Conservation (phyloP, 2,797 vertebrate species). For the Uromys caudimaculatus region DNA sequence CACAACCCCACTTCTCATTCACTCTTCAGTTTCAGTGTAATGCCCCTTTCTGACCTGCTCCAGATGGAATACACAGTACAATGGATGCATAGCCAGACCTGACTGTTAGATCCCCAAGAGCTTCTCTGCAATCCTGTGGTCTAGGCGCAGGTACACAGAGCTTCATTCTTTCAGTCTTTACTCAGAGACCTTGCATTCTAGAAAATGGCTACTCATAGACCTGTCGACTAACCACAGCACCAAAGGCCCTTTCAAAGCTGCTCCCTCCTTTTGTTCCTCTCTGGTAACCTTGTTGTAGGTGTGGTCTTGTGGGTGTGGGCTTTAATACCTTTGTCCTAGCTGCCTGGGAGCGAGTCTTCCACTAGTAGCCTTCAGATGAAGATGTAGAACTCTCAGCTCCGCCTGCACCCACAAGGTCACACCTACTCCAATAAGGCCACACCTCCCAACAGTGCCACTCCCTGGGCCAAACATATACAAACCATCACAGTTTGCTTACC, state of each 20-base stretch:
- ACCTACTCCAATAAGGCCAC: too few relatives aligned
- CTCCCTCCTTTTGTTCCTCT: not conserved
- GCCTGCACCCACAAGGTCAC: too few relatives aligned
- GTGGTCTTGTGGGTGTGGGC: too few relatives aligned
- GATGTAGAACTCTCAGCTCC: too few relatives aligned
- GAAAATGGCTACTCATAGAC: not conserved
- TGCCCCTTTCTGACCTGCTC: not conserved
- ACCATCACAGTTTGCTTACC: not conserved
- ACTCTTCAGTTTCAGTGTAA: not conserved
- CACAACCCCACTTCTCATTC: not conserved
- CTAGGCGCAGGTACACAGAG: not conserved
- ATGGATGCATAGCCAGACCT: not conserved
- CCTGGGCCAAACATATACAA: too few relatives aligned
- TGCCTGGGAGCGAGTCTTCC: too few relatives aligned
- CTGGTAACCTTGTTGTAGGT: not conserved
- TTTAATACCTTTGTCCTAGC: too few relatives aligned
- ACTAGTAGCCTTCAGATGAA: too few relatives aligned
- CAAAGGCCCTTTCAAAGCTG: not conserved
- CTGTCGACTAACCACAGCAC: not conserved
- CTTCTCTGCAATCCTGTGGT: not conserved
- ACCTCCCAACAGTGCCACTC: too few relatives aligned
- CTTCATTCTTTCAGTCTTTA: not conserved
- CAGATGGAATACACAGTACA: not conserved
- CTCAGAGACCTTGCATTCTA: not conserved
- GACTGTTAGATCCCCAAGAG: not conserved